Percentiles rank a stretch among this genome's conserved stretches.
phyloP scores from a whole-genome alignment of 2,113 vertebrate species.

The Prinia subflava region DNA sequence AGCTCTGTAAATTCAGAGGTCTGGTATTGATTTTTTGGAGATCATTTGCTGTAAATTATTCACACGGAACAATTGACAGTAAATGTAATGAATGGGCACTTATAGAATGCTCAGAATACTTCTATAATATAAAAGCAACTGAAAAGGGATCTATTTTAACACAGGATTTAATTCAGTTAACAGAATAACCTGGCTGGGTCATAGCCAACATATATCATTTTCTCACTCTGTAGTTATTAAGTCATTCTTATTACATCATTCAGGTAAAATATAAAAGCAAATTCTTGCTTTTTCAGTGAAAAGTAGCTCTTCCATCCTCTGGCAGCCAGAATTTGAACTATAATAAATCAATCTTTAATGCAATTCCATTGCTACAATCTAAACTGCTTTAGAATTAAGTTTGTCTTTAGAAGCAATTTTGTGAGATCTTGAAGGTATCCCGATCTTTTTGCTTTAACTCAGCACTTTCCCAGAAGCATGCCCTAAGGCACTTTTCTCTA shows the following conservation, averaged over 20 bases:
- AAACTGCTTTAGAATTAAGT: background rate
- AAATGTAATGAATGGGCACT: conserved; percentile 2
- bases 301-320: background rate
- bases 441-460: background rate
- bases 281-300: background rate
- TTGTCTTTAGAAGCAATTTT: background rate
- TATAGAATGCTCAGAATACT: background rate
- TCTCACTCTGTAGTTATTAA: background rate
- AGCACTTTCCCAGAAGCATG: background rate
- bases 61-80: background rate
- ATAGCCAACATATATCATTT: background rate
- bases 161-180: background rate
- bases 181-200: background rate
- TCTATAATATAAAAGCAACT: background rate
- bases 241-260: background rate
- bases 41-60: conserved; percentile 31
- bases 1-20: background rate
- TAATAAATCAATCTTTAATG: background rate
- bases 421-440: background rate
- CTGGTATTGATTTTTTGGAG: conserved; percentile 28
- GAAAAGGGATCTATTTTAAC: background rate
- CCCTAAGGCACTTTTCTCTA: background rate
- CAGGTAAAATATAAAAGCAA: background rate
- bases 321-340: background rate
- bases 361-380: background rate